Evolutionary conservation across 2,797 vertebrate genomes (phyloP), one percentile per base, ranked within the genome.

Genomic region (Sebastes jordani): DNA sequence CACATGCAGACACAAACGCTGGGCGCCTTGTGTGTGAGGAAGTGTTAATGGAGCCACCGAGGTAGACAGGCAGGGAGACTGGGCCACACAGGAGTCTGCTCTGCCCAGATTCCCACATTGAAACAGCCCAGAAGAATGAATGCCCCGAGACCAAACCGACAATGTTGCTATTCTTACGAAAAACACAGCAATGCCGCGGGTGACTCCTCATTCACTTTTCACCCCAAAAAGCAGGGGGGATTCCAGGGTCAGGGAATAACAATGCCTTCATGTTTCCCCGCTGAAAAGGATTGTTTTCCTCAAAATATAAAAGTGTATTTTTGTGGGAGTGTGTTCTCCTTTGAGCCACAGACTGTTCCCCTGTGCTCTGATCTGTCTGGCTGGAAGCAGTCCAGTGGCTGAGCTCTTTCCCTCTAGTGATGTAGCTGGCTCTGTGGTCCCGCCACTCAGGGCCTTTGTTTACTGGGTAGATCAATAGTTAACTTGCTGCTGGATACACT

Each of bases 81-180:
- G 81, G 90, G 86, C 91, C 93, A 93, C 93, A 92, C 91, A 92
- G 76, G 81, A 86, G 82, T 90, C 86, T 79, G 80, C 82, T 86
- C 76, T 81, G 76, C 84, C 75, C 85, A 80, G 63, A 86, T 75
- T 89, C 80, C 78, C 84, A 78, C 80, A 82, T 72, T 3, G 67
- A 90, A 89, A 82, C 79, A 66, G 46, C 86, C 80, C 78, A 74
- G 49, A 87, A 76, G 72, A 88, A 90, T 55, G 30, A 86, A 87
- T 14, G 67, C 78, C 76, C 49, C 4, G 49, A 87, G 71, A 91
- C 77, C 83, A 78, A 84, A 86, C 81, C 59, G 13, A 85, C 75
- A 87, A 87, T 78, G 70, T 78, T 88, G 68, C 84, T 87, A 67
- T 87, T 90, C 85, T 82, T 89, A 78, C 42, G 63, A 82, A 84